Evolutionary conservation across 1,140 invertebrate genomes (phyloP), one percentile per base, ranked within the genome.

Genomic region (Psix sp.): DNA sequence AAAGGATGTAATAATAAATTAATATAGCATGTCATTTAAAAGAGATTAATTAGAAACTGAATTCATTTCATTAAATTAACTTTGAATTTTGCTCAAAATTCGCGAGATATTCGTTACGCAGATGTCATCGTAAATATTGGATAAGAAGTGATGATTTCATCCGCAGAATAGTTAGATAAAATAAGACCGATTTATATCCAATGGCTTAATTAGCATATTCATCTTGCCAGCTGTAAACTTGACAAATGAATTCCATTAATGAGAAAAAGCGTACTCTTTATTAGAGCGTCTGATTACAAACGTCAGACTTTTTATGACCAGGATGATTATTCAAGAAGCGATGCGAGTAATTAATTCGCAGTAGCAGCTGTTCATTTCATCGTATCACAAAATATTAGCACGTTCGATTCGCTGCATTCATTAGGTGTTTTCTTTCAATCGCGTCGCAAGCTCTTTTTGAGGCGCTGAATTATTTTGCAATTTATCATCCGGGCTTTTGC

Each of bases 191-290:
- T n/a, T n/a, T n/a, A n/a, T n/a, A n/a, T n/a, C n/a, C n/a, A n/a
- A n/a, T n/a, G n/a, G n/a, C n/a, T n/a, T 59, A 59, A 59, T 59
- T 46, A 59, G 15, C 42, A 21, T 39, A 59, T 59, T 46, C 38
- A 46, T 59, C 42, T 59, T 29, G 42, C 46, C 42, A 2, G 4
- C 40, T 18, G 31, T 18, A 18, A 39, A 46, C 20, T 39, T 46
- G 20, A 59, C 18, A 46, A 59, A 59, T 59, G 54, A 26, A 26
- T 38, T 18, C 20, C 54, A 38, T 59, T 59, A 59, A 38, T 29
- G 54, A 26, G 52, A 33, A 51, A 45, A 43, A 40, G 39, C 16
- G 39, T n/a, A n/a, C 29, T 11, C 17, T 43, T 43, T 56, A 35
- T 33, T 26, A 21, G 26, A 5, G 46, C 4, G 13, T 21, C 9